A percentile compares a stretch with the other conserved stretches of the same genome.
These are phyloP conservation scores for Callipepla squamata DNA, from an alignment of 2,113 vertebrate species.

Conservation along the genomic window DNA sequence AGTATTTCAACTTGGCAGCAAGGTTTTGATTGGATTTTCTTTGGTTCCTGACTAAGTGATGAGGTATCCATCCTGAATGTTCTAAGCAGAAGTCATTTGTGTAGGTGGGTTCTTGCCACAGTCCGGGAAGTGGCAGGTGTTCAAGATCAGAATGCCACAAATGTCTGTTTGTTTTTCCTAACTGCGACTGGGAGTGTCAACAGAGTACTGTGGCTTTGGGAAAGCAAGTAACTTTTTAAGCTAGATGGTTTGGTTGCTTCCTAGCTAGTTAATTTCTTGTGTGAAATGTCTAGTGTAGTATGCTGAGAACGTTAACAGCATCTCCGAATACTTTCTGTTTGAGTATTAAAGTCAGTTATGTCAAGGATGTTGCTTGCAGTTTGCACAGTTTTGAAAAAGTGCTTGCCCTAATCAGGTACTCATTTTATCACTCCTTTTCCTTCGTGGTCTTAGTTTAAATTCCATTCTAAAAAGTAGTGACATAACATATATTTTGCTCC, in stretches of 20 bases:
- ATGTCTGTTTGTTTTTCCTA: neutral
- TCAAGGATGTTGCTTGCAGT: neutral
- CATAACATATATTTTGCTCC: too few species aligned
- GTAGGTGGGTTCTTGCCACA: neutral
- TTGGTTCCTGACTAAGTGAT: neutral
- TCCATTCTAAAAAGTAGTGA: too few species aligned
- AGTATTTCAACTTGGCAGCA: neutral
- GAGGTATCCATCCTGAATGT: neutral
- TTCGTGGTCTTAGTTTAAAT: neutral
- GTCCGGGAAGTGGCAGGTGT: neutral
- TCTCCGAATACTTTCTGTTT: too few species aligned
- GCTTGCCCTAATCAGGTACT: neutral
- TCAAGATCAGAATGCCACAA: neutral
- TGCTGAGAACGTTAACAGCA: neutral
- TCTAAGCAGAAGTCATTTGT: neutral
- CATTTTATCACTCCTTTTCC: neutral
- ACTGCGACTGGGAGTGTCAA: accelerated
- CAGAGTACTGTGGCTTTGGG: neutral
- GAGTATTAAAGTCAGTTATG: neutral
- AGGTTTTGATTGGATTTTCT: neutral
- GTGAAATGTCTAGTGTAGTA: neutral
- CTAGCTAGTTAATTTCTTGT: neutral
- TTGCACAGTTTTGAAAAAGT: neutral
- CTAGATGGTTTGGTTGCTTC: neutral
- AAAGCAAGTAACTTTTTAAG: neutral